phyloP scores from a whole-genome alignment of 2,888 invertebrate species.

The Myathropa florea region DNA sequence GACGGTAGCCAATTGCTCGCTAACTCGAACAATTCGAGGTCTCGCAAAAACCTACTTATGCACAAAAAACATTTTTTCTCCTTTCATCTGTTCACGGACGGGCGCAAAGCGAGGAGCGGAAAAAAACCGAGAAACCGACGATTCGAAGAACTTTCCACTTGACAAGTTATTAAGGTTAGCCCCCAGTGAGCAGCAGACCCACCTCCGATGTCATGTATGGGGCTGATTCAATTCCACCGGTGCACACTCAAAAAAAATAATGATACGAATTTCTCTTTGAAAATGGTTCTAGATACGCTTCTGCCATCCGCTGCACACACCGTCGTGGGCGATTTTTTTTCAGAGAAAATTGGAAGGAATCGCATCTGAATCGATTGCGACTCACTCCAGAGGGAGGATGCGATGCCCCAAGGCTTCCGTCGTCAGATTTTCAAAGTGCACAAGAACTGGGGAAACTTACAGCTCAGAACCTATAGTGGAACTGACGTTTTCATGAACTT shows the following conservation, averaged over 20 bases:
- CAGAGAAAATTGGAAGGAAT: conserved; percentile 20
- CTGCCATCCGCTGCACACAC: not conserved
- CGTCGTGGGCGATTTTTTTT: not conserved
- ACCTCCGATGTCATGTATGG: conserved; percentile 7
- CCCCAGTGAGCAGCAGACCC: conserved; percentile 7
- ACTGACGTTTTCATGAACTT: conserved; percentile 58
- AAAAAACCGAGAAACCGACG: not conserved
- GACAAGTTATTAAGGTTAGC: conserved; percentile 44
- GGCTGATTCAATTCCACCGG: conserved; percentile 4
- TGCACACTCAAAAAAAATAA: conserved; percentile 19
- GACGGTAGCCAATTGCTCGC: conserved; percentile 28
- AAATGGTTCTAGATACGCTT: conserved; percentile 23
- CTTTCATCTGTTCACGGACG: conserved; percentile 17
- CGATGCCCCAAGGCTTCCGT: conserved; percentile 26
- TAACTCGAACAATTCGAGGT: conserved; percentile 27
- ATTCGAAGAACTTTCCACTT: conserved; percentile 34
- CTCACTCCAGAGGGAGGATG: not conserved
- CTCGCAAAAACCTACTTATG: conserved; percentile 25
- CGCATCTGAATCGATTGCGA: conserved; percentile 55
- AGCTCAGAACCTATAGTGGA: conserved; percentile 2
- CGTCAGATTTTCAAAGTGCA: not conserved
- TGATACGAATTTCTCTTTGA: conserved; percentile 14
- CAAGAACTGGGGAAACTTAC: not conserved
- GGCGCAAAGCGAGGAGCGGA: not conserved
- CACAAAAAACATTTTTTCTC: conserved; percentile 8